phyloP scores from a whole-genome alignment of 2,888 invertebrate species.

The Rosalia funebris region DNA sequence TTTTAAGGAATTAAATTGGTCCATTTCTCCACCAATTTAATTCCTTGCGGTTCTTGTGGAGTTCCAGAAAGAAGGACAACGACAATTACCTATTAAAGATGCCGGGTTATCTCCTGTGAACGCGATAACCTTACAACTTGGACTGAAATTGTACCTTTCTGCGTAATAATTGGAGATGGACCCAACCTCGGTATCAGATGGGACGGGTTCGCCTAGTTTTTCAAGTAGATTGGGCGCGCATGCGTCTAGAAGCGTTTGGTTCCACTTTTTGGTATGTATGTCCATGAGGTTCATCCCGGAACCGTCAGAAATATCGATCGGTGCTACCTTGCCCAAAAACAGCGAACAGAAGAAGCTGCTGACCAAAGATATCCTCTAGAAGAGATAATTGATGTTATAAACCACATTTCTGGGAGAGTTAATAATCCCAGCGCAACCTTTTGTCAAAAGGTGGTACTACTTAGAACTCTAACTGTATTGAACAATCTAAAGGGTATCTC shows the following conservation, averaged over 20 bases:
- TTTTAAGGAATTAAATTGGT: no score
- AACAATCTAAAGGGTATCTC: no score
- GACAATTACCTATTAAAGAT: constrained; percentile 79
- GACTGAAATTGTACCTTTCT: constrained; percentile 84
- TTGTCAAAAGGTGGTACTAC: no score
- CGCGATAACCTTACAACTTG: constrained; percentile 82
- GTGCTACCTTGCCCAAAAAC: constrained; percentile 86
- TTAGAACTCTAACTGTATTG: no score
- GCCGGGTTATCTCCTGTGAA: constrained; percentile 97
- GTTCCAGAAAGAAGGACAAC: no score
- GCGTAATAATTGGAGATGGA: constrained; percentile 82
- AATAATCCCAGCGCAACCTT: no score
- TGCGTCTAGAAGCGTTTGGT: constrained; percentile 76
- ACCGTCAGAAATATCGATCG: constrained; percentile 91
- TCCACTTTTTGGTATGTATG: constrained; percentile 82
- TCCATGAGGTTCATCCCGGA: constrained; percentile 97
- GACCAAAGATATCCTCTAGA: constrained; percentile 87
- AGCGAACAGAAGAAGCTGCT: constrained; percentile 93
- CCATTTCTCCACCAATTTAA: no score
- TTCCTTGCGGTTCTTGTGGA: no score
- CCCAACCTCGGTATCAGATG: constrained; percentile 78
- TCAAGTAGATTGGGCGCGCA: constrained; percentile 79
- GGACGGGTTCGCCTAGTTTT: constrained; percentile 81
- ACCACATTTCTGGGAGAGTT: no score
- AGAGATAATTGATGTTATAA: constrained; percentile 38